These are phyloP conservation scores for Chelonoidis abingdonii DNA, from an alignment of 2,113 vertebrate genomes.

Conservation along the genomic window DNA sequence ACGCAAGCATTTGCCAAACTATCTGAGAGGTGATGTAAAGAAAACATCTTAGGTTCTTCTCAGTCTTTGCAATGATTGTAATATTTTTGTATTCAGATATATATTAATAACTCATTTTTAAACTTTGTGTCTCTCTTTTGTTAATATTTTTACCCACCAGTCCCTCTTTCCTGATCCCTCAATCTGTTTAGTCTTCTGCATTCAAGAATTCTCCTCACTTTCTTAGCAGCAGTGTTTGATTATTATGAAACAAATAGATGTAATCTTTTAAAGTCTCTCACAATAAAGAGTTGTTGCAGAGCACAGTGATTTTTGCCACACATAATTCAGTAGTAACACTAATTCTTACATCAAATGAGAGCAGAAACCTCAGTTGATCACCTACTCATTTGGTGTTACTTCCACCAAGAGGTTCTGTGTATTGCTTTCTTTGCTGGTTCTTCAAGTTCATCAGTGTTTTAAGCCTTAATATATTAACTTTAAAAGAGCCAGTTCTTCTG, in stretches of 20 bases:
- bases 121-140: background rate
- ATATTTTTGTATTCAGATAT: slow-evolving; percentile 50
- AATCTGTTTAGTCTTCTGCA: background rate
- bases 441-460: background rate
- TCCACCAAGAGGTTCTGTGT: background rate
- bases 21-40: slow-evolving; percentile 78
- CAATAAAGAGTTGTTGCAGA: background rate
- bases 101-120: slow-evolving; percentile 37
- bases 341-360: background rate
- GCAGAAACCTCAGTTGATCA: background rate
- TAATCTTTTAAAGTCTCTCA: background rate
- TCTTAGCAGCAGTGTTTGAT: background rate
- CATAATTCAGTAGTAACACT: background rate
- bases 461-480: background rate
- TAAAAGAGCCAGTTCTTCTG: background rate
- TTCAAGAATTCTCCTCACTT: background rate
- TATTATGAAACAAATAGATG: too few relatives aligned
- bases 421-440: background rate
- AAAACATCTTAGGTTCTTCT: background rate
- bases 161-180: background rate
- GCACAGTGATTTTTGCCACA: background rate
- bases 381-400: background rate
- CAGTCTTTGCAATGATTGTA: background rate
- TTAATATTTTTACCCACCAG: background rate
- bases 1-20: slow-evolving; percentile 85